phyloP scores from a whole-genome alignment of 2,888 invertebrate species.

The Chalcosyrphus nemorum region DNA sequence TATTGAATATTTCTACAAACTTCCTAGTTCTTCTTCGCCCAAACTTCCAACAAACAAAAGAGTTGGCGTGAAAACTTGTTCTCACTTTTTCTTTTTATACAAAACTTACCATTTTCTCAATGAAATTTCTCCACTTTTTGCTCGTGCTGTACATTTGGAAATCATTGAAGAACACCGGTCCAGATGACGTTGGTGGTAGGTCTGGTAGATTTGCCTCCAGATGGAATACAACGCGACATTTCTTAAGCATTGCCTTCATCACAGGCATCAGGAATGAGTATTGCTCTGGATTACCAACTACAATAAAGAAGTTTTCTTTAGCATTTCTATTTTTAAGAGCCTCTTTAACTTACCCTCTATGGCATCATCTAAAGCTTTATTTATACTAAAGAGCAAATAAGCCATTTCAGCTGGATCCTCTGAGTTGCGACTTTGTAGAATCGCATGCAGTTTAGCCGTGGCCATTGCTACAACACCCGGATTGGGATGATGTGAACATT shows the following conservation, averaged over 20 bases:
- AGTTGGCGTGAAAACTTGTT: background rate
- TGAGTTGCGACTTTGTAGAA: slow-evolving; percentile 84
- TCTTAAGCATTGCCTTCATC: slow-evolving; percentile 85
- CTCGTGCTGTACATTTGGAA: slow-evolving; percentile 84
- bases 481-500: slow-evolving; percentile 82
- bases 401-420: slow-evolving; percentile 84
- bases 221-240: slow-evolving; percentile 81
- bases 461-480: slow-evolving; percentile 85
- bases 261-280: slow-evolving; percentile 86
- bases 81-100: too few relatives aligned
- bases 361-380: slow-evolving; percentile 82
- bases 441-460: slow-evolving; percentile 84
- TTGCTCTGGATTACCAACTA: slow-evolving; percentile 83
- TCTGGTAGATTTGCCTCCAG: slow-evolving; percentile 81
- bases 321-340: too few relatives aligned
- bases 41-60: too few relatives aligned
- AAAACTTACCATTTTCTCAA: slow-evolving; percentile 83
- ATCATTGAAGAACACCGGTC: slow-evolving; percentile 85
- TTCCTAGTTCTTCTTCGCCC: too few relatives aligned
- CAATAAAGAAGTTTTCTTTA: too few relatives aligned
- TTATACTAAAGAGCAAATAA: slow-evolving; percentile 83
- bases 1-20: too few relatives aligned
- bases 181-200: slow-evolving; percentile 83
- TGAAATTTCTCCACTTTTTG: slow-evolving; percentile 84
- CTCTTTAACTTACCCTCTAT: slow-evolving; percentile 80